These are phyloP conservation scores for Drosophila tristis DNA, from an alignment of 1,140 invertebrate genomes.

Conservation along the genomic window DNA sequence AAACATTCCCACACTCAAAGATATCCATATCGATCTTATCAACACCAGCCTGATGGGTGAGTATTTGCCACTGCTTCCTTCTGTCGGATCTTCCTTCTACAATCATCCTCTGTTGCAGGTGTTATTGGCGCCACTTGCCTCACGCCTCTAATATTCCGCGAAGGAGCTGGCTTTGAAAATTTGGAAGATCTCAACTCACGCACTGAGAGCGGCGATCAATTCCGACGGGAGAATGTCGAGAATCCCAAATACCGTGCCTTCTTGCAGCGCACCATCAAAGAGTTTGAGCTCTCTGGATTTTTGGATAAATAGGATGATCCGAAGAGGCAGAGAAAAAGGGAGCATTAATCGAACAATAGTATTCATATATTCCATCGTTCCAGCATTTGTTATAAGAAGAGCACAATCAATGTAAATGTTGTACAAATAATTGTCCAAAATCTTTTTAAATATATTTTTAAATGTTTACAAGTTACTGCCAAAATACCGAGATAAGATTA, in stretches of 20 bases:
- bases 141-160: slow-evolving; percentile 76
- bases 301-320: slow-evolving; percentile 59
- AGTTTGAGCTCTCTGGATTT: slow-evolving; percentile 78
- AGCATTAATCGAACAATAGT: slow-evolving; percentile 11
- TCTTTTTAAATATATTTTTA: too few species aligned
- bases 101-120: slow-evolving; percentile 34
- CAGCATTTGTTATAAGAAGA: not conserved
- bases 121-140: slow-evolving; percentile 82
- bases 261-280: slow-evolving; percentile 76
- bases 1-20: slow-evolving; percentile 75
- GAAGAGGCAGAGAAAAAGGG: too few species aligned
- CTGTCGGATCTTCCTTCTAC: not conserved
- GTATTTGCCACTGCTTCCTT: not conserved
- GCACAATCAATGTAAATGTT: slow-evolving; percentile 19
- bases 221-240: slow-evolving; percentile 75
- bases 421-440: not conserved
- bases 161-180: slow-evolving; percentile 63
- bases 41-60: slow-evolving; percentile 77
- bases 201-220: slow-evolving; percentile 68
- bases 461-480: too few species aligned
- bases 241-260: slow-evolving; percentile 81
- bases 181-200: slow-evolving; percentile 72
- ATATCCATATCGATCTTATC: slow-evolving; percentile 78
- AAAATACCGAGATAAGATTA: too few species aligned
- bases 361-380: slow-evolving; percentile 3